Conservation (phyloP, 2,113 vertebrate genomes). For the Progne subis region DNA sequence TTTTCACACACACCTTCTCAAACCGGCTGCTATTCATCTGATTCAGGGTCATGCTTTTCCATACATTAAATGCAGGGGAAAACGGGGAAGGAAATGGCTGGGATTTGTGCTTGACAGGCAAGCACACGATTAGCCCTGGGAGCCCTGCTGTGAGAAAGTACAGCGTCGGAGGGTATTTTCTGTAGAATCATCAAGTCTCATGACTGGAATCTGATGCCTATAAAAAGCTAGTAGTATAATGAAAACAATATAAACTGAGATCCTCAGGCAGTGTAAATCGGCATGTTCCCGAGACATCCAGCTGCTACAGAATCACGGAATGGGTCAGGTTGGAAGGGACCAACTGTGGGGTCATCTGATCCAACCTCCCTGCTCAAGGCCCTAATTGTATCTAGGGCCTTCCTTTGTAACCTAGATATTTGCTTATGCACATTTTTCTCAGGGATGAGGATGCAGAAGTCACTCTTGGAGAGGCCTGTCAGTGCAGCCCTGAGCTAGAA, state of each 20-base stretch:
- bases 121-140: slow-evolving; percentile 47
- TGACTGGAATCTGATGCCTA: not conserved
- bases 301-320: fast-evolving
- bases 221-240: not conserved
- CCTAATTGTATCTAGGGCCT: not conserved
- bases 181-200: slow-evolving; percentile 31
- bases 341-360: not conserved
- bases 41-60: slow-evolving; percentile 59
- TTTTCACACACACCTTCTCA: slow-evolving; percentile 63
- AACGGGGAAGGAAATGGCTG: slow-evolving; percentile 27
- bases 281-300: not conserved
- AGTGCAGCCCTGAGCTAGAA: not conserved
- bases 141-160: slow-evolving; percentile 11
- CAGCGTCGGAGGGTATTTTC: not conserved
- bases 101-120: slow-evolving; percentile 53
- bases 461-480: not conserved
- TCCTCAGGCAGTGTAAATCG: not conserved
- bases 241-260: not conserved
- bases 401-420: not conserved
- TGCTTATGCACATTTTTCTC: not conserved
- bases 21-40: slow-evolving; percentile 41
- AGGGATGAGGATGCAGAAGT: not conserved
- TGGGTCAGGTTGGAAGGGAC: not conserved
- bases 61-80: slow-evolving; percentile 39
- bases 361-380: not conserved